These are phyloP conservation scores for Magallana nippona DNA, from an alignment of 2,888 invertebrate species.

Conservation along the genomic window DNA sequence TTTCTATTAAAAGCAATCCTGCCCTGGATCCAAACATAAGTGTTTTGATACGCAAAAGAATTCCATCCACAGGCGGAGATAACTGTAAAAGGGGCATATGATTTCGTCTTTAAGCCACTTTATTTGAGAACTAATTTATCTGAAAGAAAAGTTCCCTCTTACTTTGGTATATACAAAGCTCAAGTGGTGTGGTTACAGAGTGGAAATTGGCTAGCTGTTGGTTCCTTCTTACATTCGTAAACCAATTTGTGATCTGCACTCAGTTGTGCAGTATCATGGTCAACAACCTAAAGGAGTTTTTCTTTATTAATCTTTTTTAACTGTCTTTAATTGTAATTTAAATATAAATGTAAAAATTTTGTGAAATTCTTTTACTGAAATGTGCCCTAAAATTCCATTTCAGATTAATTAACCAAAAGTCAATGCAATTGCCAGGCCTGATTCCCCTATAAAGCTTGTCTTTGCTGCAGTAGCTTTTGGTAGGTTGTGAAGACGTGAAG, in stretches of 20 bases:
- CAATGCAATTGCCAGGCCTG: too few species aligned
- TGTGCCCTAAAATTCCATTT: too few species aligned
- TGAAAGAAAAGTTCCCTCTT: not conserved
- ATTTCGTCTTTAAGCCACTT: slow-evolving; percentile 9
- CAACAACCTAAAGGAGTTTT: too few species aligned
- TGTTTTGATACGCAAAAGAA: not conserved
- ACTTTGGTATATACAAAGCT: slow-evolving; percentile 31
- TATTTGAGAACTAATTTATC: not conserved
- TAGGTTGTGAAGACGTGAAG: not conserved
- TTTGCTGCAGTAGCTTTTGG: not conserved
- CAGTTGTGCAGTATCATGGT: too few species aligned
- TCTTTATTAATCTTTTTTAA: too few species aligned
- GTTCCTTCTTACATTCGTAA: too few species aligned
- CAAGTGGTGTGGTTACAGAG: slow-evolving; percentile 22
- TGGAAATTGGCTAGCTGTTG: not conserved
- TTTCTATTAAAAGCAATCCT: not conserved
- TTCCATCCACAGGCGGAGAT: not conserved
- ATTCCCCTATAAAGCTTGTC: too few species aligned
- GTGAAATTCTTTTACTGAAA: too few species aligned
- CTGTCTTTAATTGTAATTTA: too few species aligned
- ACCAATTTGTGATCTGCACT: too few species aligned
- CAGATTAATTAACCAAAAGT: too few species aligned
- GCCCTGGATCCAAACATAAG: slow-evolving; percentile 18
- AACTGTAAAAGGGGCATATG: slow-evolving; percentile 14
- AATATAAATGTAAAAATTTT: too few species aligned